A percentile compares a stretch with the other conserved stretches of the same genome.
Conservation (phyloP, 1,140 invertebrate genomes). For the Trigoniulus corallinus region DNA sequence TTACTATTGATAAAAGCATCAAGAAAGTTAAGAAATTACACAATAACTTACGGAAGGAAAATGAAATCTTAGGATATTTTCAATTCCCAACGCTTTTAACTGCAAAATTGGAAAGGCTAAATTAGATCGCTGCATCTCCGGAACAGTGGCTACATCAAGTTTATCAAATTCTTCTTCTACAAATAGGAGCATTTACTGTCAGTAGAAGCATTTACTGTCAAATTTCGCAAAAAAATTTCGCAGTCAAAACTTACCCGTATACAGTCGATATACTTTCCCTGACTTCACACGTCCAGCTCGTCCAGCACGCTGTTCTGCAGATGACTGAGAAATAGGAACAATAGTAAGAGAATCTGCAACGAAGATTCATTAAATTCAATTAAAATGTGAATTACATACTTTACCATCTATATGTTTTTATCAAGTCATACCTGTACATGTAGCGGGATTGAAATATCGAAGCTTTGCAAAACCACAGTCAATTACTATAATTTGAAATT, state of each 20-base stretch:
- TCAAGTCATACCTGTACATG: constrained; percentile 36
- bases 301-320: constrained; percentile 79
- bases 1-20: neutral
- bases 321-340: constrained; percentile 71
- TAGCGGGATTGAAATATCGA: constrained; percentile 68
- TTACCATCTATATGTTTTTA: neutral
- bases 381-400: neutral
- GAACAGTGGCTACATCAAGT: constrained; percentile 50
- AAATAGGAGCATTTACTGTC: neutral
- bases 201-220: neutral
- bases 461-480: constrained; percentile 97
- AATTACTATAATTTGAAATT: constrained; percentile 48
- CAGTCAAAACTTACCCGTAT: constrained; percentile 23
- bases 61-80: constrained; percentile 48
- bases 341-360: constrained; percentile 55
- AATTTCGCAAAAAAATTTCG: neutral
- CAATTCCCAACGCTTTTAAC: constrained; percentile 86
- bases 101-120: constrained; percentile 71
- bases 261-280: constrained; percentile 58
- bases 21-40: neutral
- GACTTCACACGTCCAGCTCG: constrained; percentile 66
- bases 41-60: constrained; percentile 28
- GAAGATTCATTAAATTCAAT: neutral
- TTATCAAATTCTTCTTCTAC: constrained; percentile 52
- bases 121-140: constrained; percentile 85